A percentile compares a stretch with the other conserved stretches of the same genome.
These are phyloP conservation scores for Atractosteus spatula DNA, from an alignment of 2,113 vertebrate genomes.

Conservation along the genomic window DNA sequence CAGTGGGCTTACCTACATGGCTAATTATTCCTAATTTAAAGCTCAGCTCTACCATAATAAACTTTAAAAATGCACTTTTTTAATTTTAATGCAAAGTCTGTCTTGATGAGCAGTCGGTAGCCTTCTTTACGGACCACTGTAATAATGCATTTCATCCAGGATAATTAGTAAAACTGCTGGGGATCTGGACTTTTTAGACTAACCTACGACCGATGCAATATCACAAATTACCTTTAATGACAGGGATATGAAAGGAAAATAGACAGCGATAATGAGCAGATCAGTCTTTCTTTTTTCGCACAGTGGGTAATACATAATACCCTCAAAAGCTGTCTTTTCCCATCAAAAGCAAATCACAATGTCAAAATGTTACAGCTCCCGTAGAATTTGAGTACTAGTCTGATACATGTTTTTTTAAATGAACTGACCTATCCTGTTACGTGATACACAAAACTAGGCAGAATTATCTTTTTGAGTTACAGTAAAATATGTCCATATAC, in stretches of 20 bases:
- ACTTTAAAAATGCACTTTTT: constrained; percentile 15
- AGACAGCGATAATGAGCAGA: constrained; percentile 8
- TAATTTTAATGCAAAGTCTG: constrained; percentile 9
- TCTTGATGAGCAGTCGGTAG: constrained; percentile 16
- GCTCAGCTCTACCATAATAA: constrained; percentile 5
- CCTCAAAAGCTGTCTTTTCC: neutral
- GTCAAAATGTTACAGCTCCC: neutral
- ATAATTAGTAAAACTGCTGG: constrained; percentile 3
- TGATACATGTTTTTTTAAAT: neutral
- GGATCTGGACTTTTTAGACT: constrained; percentile 4
- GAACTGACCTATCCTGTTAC: neutral
- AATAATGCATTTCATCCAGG: constrained; percentile 1
- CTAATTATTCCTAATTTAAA: constrained; percentile 16
- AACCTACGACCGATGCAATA: constrained; percentile 11
- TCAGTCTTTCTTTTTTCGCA: neutral
- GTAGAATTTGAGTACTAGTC: neutral
- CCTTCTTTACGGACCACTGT: constrained; percentile 16
- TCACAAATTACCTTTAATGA: constrained; percentile 24
- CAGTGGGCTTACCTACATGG: neutral
- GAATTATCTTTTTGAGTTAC: neutral
- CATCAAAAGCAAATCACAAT: neutral
- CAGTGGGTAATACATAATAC: neutral
- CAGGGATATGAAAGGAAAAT: constrained; percentile 13
- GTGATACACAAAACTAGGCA: no score
- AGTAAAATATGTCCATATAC: neutral